Evolutionary conservation across 2,888 invertebrate genomes (phyloP), one percentile per base, ranked within the genome.

Genomic region (Lepidochrysops patricia): DNA sequence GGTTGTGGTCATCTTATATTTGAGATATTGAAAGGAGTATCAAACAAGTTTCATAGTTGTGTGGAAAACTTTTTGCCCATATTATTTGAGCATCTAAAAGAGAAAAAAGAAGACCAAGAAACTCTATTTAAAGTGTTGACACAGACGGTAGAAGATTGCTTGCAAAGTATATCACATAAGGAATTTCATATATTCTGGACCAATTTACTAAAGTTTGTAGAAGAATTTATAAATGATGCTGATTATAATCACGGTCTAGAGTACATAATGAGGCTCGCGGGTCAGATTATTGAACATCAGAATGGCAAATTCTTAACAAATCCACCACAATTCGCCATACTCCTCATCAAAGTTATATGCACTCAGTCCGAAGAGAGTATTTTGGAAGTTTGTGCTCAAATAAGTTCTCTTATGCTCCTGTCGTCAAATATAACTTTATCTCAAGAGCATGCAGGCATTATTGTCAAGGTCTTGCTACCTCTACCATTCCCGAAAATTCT

Each of bases 1-100:
- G 98, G 98, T 4, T 95, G 96, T 79, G 97, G 97, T 0, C 93
- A 94, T 68, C 89, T 98, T 23, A 88, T 98, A 61, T 98, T 96
- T 85, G 97, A 98, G 89, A 94, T 97, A 60, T 80, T 97, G 49
- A 93, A 93, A 73, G 98, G 98, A 29, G 93, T 96, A 0, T 90
- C 92, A 62, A 94, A 94, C 0, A 94, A 96, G 71, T 95, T 98
- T 74, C 97, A 98, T 76, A 97, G 95, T 65, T 94, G 94, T 70
- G 92, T 95, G 0, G 93, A 93, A 58, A 90, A 91, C 60, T 92
- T 96, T 69, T 76, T 97, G 2, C 91, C 91, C 34, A 77, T 95
- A 52, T 84, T 95, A 12, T 84, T 97, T 2, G 89, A 92, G 62
- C 90, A 91, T 35, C 75, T 96, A 1, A 82, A 84, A 65, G 90